These are phyloP conservation scores for Enhydra lutris DNA, from an alignment of 2,113 vertebrate species.

Conservation along the genomic window DNA sequence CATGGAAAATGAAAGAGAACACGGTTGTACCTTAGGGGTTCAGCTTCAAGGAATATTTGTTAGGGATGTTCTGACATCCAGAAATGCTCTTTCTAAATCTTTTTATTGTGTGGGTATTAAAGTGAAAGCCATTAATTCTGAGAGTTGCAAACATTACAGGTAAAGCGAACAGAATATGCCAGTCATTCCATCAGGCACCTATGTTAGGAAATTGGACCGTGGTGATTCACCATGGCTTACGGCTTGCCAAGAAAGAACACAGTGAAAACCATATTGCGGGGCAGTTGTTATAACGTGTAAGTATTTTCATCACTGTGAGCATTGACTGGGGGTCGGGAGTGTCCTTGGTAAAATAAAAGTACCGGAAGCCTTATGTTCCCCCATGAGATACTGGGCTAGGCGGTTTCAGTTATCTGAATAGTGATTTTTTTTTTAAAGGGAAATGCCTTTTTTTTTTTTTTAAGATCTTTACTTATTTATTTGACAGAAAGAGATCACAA, in stretches of 20 bases:
- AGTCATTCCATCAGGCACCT: not conserved
- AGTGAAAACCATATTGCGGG: constrained; percentile 49
- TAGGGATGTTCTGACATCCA: not conserved
- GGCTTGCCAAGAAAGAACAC: constrained; percentile 65
- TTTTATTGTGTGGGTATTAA: not conserved
- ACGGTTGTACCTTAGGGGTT: not conserved
- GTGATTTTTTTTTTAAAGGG: not conserved
- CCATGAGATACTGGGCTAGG: not conserved
- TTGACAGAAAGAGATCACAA: too few relatives aligned
- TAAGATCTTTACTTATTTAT: not conserved
- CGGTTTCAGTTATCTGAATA: not conserved
- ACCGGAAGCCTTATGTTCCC: not conserved
- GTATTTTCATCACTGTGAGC: constrained; percentile 18
- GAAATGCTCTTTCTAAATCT: not conserved
- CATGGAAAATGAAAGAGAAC: not conserved
- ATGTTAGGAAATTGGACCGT: not conserved
- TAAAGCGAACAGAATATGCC: not conserved
- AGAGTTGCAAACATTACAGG: constrained; percentile 11
- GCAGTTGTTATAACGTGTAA: constrained; percentile 63
- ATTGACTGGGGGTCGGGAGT: not conserved
- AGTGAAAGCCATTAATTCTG: not conserved
- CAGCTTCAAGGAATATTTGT: not conserved
- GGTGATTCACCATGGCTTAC: constrained; percentile 47
- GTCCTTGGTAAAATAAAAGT: not conserved
- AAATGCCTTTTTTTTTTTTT: constrained; percentile 19